Conservation (phyloP, 2,888 invertebrate species). For the Coenonympha arcania region DNA sequence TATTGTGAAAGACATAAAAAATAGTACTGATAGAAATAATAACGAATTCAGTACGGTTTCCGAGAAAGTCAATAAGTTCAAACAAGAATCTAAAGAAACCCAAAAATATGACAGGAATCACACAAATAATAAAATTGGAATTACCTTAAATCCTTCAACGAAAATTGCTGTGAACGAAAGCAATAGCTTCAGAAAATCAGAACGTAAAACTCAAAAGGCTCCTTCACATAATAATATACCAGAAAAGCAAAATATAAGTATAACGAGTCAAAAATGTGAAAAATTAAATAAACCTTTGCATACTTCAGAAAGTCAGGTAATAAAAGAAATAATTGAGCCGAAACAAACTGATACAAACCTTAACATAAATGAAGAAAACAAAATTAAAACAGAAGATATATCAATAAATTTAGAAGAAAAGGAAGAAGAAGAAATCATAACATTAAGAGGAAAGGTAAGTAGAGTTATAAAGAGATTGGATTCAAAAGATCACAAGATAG, state of each 20-base stretch:
- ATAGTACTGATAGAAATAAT: background rate
- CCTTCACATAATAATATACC: background rate
- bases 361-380: too few species aligned
- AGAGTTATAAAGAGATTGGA: constrained; percentile 39
- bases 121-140: background rate
- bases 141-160: background rate
- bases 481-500: constrained; percentile 29
- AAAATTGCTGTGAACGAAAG: background rate
- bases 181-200: background rate
- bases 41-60: background rate
- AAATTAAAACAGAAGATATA: background rate
- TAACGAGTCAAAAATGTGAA: too few species aligned
- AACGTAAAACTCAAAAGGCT: background rate
- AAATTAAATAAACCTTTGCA: background rate
- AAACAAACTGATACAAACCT: too few species aligned
- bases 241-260: too few species aligned
- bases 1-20: background rate
- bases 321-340: too few species aligned
- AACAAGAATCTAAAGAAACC: background rate
- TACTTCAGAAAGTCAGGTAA: too few species aligned
- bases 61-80: background rate
- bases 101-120: background rate
- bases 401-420: constrained; percentile 15
- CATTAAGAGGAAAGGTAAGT: constrained; percentile 48
- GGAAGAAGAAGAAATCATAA: constrained; percentile 33